Conservation (phyloP, 2,113 vertebrate genomes). For the Silurus glanis region DNA sequence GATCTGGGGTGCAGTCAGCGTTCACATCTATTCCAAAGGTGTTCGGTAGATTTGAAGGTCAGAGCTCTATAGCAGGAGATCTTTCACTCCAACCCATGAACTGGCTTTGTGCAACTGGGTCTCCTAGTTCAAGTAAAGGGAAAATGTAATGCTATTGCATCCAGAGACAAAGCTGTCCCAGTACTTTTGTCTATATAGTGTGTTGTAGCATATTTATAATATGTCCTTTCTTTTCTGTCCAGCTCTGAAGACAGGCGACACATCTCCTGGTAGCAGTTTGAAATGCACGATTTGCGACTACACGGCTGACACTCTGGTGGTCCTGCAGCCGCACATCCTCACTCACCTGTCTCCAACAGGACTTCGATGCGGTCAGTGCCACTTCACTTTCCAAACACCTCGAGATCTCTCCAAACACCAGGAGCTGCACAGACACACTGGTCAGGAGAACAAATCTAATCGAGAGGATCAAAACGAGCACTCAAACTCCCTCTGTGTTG, state of each 20-base stretch:
- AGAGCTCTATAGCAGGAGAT: too few relatives aligned
- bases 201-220: not conserved
- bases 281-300: constrained; percentile 88
- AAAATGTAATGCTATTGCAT: too few relatives aligned
- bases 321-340: constrained; percentile 87
- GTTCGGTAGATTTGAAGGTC: too few relatives aligned
- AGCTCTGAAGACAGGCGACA: constrained; percentile 86
- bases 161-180: too few relatives aligned
- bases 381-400: constrained; percentile 85
- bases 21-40: too few relatives aligned
- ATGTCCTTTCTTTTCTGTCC: constrained; percentile 46
- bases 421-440: constrained; percentile 77
- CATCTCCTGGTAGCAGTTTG: constrained; percentile 76
- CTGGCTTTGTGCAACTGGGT: too few relatives aligned
- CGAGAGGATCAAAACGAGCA: constrained; percentile 77
- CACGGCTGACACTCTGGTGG: constrained; percentile 81
- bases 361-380: constrained; percentile 84
- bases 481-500: constrained; percentile 70
- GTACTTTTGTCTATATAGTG: too few relatives aligned
- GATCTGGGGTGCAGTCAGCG: too few relatives aligned
- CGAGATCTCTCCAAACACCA: constrained; percentile 83
- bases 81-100: too few relatives aligned
- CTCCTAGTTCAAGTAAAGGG: too few relatives aligned
- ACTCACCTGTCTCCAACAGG: constrained; percentile 86
- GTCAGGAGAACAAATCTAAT: constrained; percentile 68